Evolutionary conservation across 1,140 invertebrate species (phyloP), one percentile per base, ranked within the genome.

Genomic region (Mizuhopecten yessoensis): DNA sequence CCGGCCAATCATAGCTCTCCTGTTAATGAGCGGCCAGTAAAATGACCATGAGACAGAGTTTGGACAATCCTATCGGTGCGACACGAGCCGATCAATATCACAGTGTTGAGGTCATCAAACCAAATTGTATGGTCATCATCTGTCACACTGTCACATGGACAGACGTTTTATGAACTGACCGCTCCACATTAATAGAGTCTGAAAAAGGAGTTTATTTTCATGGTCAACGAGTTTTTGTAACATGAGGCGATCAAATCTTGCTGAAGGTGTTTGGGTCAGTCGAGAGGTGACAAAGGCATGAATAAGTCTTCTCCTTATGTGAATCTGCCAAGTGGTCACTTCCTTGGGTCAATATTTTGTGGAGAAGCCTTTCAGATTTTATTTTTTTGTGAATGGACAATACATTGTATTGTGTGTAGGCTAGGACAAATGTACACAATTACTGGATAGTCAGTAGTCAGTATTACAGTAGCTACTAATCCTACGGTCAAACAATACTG

Each of bases 131-230:
- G 57, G 57, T 75, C 23, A 29, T 75, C 57, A 75, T 29, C 57
- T 75, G 57, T 75, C 57, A 75, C 23, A 17, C n/a, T 29, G 57
- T 75, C 57, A 75, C 57, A n/a, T 29, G 1, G 57, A n/a, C 57
- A 75, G 57, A 75, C 57, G 29, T 75, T 75, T 75, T 75, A 75
- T 75, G 57, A 75, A 75, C 57, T 75, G 57, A n/a, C 57, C 57
- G 29, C 57, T 29, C n/a, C 57, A 75, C 57, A 75, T 75, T 75
- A 75, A 75, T 75, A 29, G 0, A 75, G 57, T 75, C 29, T 29
- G 57, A 75, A 75, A 75, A 75, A 75, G 57, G n/a, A 75, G 2
- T 29, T 75, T 75, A 2, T 75, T 75, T 75, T n/a, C 57, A 75
- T 29, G 57, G 57, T 75, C 23, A 75, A 29, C 17, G n/a, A 75